Evolutionary conservation across 2,113 vertebrate species (phyloP).

Genomic region (Piprites chloris): DNA sequence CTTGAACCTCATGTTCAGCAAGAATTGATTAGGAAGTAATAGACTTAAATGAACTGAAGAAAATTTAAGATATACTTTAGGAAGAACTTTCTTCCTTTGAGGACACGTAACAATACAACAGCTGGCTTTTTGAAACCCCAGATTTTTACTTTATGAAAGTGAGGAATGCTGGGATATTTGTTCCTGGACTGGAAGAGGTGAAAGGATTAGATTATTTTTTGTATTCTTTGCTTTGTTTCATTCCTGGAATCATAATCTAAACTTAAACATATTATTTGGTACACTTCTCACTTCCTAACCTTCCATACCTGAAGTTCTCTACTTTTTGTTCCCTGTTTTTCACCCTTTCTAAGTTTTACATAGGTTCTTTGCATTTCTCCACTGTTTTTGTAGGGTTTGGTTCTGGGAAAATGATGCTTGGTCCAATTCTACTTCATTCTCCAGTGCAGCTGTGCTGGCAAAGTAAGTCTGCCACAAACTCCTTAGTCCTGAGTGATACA

Average conservation of each 20-base stretch:
- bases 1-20: background rate
- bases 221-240: background rate
- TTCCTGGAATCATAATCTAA: background rate
- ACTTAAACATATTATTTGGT: background rate
- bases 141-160: background rate
- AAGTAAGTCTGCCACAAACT: background rate
- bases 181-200: background rate
- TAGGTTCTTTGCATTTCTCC: background rate
- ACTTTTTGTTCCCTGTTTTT: background rate
- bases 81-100: background rate
- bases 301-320: background rate
- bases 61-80: background rate
- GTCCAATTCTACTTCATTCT: background rate
- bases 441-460: background rate
- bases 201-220: background rate
- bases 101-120: background rate
- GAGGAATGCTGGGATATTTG: background rate
- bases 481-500: conserved; percentile 1
- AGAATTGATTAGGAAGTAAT: background rate
- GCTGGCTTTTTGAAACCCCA: background rate
- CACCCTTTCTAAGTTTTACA: background rate
- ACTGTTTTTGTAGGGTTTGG: background rate
- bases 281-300: background rate
- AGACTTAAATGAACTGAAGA: background rate
- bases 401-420: background rate